Evolutionary conservation across 2,113 vertebrate genomes (phyloP), one percentile per base, ranked within the genome.

Genomic region (Xenotilapia caudafasciata): DNA sequence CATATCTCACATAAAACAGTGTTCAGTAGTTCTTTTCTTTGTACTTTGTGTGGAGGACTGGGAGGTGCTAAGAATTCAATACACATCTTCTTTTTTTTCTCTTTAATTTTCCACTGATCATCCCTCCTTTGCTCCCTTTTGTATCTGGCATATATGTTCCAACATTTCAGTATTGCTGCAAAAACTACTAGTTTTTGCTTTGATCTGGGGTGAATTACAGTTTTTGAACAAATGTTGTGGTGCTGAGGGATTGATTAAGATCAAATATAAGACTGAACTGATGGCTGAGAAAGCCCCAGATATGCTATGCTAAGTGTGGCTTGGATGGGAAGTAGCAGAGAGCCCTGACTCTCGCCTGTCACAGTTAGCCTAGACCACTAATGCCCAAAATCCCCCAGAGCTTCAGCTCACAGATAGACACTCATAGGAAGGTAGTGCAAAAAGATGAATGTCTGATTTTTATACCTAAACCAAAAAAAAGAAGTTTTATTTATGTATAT

Each of bases 291-390:
- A 80, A 91, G 40, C 21, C 42, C 35, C 17, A 87, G 47, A 88
- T 80, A 54, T 55, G 70, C 79, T 53, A 55, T 62, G 70, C 35
- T 92, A 83, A 88, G 88, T 86, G 83, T 87, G 90, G 86, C 58
- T 60, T 79, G 49, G 82, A 86, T n/a, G 58, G 60, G 55, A 12
- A 70, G 89, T 89, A 89, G 65, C 9, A 17, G 28, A 60, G 53
- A 87, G 40, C 70, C 83, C 38, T 91, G 88, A 89, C 87, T 88
- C 54, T 88, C 55, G 87, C 86, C 92, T 93, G 91, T 86, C 91
- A 84, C 91, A 84, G 14, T 91, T 88, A 91, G 88, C 85, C 60
- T 70, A 42, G 81, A 40, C 23, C 58, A 15, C 86, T 53, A 91
- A 92, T 88, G 28, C 83, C 86, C 73, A 5, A 83, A 93, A 93